Percentiles rank a stretch among this genome's conserved stretches.
Conservation (phyloP, 2,888 invertebrate species). For the Ichneumoninae sp. region DNA sequence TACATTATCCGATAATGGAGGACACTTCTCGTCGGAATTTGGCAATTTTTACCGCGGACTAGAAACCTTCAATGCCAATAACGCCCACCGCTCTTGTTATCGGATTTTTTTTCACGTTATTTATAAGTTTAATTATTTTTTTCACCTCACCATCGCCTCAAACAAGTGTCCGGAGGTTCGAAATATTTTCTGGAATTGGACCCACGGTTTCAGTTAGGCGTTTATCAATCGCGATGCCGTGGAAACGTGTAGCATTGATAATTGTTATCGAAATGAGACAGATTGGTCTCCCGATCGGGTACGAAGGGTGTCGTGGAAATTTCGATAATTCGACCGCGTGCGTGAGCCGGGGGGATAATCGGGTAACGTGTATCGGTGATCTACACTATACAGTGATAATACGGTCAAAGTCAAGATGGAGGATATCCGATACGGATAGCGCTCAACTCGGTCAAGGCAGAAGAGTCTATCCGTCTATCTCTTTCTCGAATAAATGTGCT, state of each 20-base stretch:
- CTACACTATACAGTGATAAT: slow-evolving; percentile 72
- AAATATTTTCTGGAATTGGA: neutral
- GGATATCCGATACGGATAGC: slow-evolving; percentile 82
- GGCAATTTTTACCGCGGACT: neutral
- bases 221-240: neutral
- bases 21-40: neutral
- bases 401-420: slow-evolving; percentile 83
- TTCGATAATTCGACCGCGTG: slow-evolving; percentile 34
- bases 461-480: slow-evolving; percentile 70
- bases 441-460: slow-evolving; percentile 83
- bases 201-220: neutral
- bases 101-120: neutral
- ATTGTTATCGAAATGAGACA: neutral
- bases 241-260: neutral
- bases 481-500: slow-evolving; percentile 54
- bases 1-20: neutral
- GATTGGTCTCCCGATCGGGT: neutral
- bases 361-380: slow-evolving; percentile 41
- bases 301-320: slow-evolving; percentile 11
- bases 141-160: neutral
- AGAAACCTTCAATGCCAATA: no score
- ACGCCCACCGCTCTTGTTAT: neutral
- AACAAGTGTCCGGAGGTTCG: neutral
- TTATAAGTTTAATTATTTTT: no score
- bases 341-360: slow-evolving; percentile 36